These are phyloP conservation scores for Exocentrus adspersus DNA, from an alignment of 2,888 invertebrate species.

Conservation along the genomic window DNA sequence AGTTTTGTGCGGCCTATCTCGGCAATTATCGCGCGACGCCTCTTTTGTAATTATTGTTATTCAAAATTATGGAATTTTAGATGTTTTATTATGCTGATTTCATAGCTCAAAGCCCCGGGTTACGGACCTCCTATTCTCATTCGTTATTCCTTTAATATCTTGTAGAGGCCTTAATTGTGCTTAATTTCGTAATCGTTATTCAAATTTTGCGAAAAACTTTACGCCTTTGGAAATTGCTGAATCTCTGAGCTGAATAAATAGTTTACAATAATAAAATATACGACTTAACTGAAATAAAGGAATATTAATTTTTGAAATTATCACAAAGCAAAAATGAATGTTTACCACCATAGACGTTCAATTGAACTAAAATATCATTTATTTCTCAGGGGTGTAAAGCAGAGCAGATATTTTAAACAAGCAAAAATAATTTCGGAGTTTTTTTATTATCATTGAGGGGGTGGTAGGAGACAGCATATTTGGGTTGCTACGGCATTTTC, in stretches of 20 bases:
- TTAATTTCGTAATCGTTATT: conserved; percentile 54
- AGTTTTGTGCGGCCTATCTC: conserved; percentile 64
- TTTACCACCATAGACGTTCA: too few relatives aligned
- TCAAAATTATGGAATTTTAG: conserved; percentile 65
- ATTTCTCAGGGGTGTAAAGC: too few relatives aligned
- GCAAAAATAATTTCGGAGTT: too few relatives aligned
- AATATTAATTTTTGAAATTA: too few relatives aligned
- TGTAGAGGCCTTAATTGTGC: conserved; percentile 52
- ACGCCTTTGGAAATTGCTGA: conserved; percentile 37
- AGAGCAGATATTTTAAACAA: too few relatives aligned
- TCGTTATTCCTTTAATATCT: conserved; percentile 50
- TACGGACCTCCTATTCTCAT: conserved; percentile 55
- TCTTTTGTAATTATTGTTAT: conserved; percentile 65
- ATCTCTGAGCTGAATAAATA: conserved; percentile 35
- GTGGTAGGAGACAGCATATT: neutral
- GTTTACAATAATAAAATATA: conserved; percentile 32
- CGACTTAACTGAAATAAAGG: neutral
- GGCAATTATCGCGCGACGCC: conserved; percentile 63
- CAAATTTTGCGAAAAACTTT: conserved; percentile 49
- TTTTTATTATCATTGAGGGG: neutral
- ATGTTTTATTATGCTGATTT: conserved; percentile 65
- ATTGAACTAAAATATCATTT: too few relatives aligned
- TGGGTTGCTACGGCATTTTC: neutral
- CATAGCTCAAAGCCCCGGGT: conserved; percentile 58
- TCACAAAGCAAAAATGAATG: too few relatives aligned